Conservation (phyloP, 2,888 invertebrate genomes). For the Leptothorax acervorum region DNA sequence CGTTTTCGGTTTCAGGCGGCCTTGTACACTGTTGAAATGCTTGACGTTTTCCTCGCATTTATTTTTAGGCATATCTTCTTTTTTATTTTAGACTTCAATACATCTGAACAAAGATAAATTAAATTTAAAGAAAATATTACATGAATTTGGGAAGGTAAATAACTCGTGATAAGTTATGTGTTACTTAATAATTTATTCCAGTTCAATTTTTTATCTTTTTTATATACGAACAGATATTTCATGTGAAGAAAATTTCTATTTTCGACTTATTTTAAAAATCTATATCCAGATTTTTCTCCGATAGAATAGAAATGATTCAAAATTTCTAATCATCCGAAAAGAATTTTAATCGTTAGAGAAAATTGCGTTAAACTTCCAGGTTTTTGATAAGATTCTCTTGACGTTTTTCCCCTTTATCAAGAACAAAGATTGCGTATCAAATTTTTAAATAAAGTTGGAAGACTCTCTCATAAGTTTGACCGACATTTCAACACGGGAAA, state of each 20-base stretch:
- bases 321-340: not conserved
- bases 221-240: not conserved
- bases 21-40: not conserved
- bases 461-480: conserved; percentile 13
- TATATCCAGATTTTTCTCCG: not conserved
- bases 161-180: not conserved
- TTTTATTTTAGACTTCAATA: not conserved
- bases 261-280: not conserved
- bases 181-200: not conserved
- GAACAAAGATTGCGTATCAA: conserved; percentile 33
- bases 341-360: too few relatives aligned
- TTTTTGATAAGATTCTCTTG: not conserved
- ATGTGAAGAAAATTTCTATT: not conserved
- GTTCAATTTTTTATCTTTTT: not conserved
- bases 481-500: conserved; percentile 23
- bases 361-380: not conserved
- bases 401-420: conserved; percentile 1
- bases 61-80: not conserved
- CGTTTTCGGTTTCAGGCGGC: conserved; percentile 20
- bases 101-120: not conserved
- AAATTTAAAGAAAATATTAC: not conserved
- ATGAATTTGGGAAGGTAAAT: not conserved
- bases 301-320: not conserved
- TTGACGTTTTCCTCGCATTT: not conserved
- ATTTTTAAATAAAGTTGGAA: conserved; percentile 48